A percentile compares a stretch with the other conserved stretches of the same genome.
Evolutionary conservation across 2,888 invertebrate species (phyloP).

Genomic region (Anodontia alba): DNA sequence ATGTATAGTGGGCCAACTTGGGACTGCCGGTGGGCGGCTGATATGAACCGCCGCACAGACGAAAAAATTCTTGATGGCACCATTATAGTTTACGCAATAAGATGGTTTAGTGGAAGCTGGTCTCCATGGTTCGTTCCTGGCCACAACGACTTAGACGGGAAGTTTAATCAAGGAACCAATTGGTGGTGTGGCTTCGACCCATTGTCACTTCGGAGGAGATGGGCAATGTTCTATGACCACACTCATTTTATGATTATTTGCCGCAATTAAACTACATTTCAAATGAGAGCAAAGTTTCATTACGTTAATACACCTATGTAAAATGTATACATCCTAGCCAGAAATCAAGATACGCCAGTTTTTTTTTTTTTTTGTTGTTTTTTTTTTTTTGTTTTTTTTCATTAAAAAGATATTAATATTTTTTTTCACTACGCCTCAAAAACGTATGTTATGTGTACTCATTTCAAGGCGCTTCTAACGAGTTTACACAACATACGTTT

Average conservation of each 20-base stretch:
- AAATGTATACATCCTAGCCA: no score
- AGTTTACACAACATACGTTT: no score
- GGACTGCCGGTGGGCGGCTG: background rate
- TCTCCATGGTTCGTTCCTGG: background rate
- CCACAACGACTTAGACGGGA: background rate
- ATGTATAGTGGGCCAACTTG: background rate
- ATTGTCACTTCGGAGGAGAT: background rate
- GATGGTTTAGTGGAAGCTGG: background rate
- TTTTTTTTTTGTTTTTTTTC: no score
- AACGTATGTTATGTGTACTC: no score
- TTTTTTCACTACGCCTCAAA: no score
- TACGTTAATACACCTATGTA: no score
- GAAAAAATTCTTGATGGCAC: background rate
- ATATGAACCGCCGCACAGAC: background rate
- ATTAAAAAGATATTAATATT: no score
- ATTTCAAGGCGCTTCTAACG: no score
- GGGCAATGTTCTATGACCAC: background rate
- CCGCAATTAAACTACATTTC: background rate
- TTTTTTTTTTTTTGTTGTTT: no score
- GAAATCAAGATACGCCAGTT: no score
- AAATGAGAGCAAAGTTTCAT: no score
- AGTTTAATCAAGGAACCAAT: background rate
- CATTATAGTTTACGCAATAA: background rate
- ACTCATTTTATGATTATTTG: background rate
- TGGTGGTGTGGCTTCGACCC: background rate